phyloP scores from a whole-genome alignment of 1,140 invertebrate species.

The Gonatopus flavifemur region DNA sequence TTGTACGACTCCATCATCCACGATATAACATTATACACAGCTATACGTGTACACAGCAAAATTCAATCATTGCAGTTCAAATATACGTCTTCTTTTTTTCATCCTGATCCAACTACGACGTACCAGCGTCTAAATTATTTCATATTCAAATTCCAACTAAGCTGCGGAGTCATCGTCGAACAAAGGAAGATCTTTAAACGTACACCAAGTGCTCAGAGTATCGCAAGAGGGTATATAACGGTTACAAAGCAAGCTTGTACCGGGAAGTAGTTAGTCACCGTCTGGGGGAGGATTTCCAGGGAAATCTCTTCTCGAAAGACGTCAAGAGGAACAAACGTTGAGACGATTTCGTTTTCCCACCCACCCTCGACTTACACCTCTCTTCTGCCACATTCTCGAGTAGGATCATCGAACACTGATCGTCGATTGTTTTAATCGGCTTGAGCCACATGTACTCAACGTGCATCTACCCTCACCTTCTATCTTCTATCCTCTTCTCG shows the following conservation, averaged over 20 bases:
- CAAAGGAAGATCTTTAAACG: constrained; percentile 11
- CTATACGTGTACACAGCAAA: too few relatives aligned
- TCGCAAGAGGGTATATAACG: constrained; percentile 7
- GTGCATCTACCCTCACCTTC: neutral
- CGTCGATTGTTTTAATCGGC: constrained; percentile 37
- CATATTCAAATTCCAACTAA: constrained; percentile 10
- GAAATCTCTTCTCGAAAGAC: neutral
- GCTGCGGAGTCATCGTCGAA: neutral
- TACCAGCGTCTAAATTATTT: constrained; percentile 11
- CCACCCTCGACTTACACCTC: constrained; percentile 1
- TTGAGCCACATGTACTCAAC: constrained; percentile 18
- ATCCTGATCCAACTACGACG: constrained; percentile 3
- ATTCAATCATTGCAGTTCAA: too few relatives aligned
- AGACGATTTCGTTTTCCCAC: constrained; percentile 15
- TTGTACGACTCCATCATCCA: too few relatives aligned
- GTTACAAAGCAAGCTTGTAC: constrained; percentile 5
- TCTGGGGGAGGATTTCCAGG: constrained; percentile 13
- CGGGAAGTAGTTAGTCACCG: constrained; percentile 18
- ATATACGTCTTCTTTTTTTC: constrained; percentile 12
- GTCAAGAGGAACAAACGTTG: constrained; percentile 7
- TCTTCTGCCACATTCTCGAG: constrained; percentile 20
- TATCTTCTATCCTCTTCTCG: neutral
- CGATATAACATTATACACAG: too few relatives aligned
- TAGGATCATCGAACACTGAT: constrained; percentile 33
- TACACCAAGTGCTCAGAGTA: constrained; percentile 6